These are phyloP conservation scores for Mustela lutreola DNA, from an alignment of 2,113 vertebrate species.

Conservation along the genomic window DNA sequence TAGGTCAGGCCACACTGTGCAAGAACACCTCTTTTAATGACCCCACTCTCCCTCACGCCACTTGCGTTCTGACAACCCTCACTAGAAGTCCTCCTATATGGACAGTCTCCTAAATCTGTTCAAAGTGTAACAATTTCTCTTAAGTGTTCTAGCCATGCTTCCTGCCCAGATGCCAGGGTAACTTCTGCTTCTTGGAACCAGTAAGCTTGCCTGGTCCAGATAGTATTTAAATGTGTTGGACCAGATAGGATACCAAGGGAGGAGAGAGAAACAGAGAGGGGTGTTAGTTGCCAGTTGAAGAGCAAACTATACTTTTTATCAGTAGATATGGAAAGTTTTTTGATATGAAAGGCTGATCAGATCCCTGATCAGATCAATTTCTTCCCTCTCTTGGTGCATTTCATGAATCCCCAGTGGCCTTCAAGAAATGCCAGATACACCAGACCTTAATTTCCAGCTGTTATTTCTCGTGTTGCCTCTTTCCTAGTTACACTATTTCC, in stretches of 20 bases:
- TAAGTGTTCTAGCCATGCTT: background rate
- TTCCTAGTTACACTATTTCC: background rate
- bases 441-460: background rate
- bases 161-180: background rate
- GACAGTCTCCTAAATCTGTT: background rate
- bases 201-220: background rate
- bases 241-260: background rate
- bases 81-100: background rate
- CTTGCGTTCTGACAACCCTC: background rate
- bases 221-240: background rate
- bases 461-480: background rate
- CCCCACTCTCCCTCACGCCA: background rate
- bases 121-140: background rate
- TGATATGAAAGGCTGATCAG: background rate
- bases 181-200: background rate
- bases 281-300: background rate
- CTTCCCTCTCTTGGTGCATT: background rate
- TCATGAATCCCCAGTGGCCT: background rate
- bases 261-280: too few relatives aligned
- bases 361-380: background rate
- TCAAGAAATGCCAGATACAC: background rate
- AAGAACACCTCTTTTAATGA: background rate
- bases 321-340: background rate
- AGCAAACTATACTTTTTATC: background rate
- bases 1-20: background rate